phyloP scores from a whole-genome alignment of 92 coral and sea anemone genomes.

The Paragorgia papillata region DNA sequence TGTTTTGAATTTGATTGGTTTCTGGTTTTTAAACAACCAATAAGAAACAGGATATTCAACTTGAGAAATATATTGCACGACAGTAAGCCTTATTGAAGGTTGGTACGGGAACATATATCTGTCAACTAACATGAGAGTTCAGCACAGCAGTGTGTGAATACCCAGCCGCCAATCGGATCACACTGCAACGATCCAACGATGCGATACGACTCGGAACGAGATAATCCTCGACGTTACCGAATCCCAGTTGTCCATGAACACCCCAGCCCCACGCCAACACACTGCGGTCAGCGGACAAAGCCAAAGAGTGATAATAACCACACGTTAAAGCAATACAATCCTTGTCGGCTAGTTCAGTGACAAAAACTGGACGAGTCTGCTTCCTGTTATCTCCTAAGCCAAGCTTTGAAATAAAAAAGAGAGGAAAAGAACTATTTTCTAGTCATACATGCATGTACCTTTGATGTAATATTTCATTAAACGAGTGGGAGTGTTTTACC shows the following conservation, averaged over 20 bases:
- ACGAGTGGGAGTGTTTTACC: too few relatives aligned
- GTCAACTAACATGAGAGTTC: slow-evolving; percentile 65
- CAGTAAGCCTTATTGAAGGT: too few relatives aligned
- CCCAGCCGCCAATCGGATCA: slow-evolving; percentile 89
- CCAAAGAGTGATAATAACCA: slow-evolving; percentile 96
- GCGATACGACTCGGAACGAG: slow-evolving; percentile 81
- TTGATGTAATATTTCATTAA: too few relatives aligned
- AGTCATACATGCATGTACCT: too few relatives aligned
- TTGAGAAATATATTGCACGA: too few relatives aligned
- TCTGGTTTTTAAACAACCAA: too few relatives aligned
- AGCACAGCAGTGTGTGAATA: slow-evolving; percentile 85
- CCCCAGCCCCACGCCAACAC: slow-evolving; percentile 99
- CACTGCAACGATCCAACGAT: slow-evolving; percentile 68
- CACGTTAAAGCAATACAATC: slow-evolving; percentile 81
- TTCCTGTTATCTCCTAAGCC: slow-evolving; percentile 91
- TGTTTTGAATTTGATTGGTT: too few relatives aligned
- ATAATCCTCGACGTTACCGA: slow-evolving; percentile 87
- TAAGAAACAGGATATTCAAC: too few relatives aligned
- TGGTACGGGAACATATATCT: too few relatives aligned
- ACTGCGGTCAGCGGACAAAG: slow-evolving; percentile 84
- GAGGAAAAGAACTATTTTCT: too few relatives aligned
- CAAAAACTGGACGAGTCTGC: slow-evolving; percentile 90
- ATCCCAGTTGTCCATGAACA: slow-evolving; percentile 95
- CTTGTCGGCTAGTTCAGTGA: slow-evolving; percentile 96
- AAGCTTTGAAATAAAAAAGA: slow-evolving; percentile 55